Evolutionary conservation across 2,113 vertebrate species (phyloP), one percentile per base, ranked within the genome.

Genomic region (Hydropotes inermis): DNA sequence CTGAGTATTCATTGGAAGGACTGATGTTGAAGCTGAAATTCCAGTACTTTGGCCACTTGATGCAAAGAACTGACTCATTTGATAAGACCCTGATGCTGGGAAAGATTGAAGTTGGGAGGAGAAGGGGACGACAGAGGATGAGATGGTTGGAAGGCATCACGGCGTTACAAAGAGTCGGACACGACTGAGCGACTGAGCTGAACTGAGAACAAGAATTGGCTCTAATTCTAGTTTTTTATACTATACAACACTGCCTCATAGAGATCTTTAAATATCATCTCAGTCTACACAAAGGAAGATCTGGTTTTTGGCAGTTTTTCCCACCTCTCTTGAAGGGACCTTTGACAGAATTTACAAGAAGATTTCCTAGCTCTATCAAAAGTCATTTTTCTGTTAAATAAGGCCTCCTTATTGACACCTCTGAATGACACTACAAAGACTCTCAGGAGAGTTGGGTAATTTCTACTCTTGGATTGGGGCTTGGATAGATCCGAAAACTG

Each of bases 131-230:
- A 70, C 67, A 36, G 10, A 70, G 21, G 9, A 70, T 70, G n/a
- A 70, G 19, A 70, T 5, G 11, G 10, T 23, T 70, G 19, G 67
- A 12, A 12, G 19, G 67, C n/a, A 70, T 70, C 2, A 23, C n/a
- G 12, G 13, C 1, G 47, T 14, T 50, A 0, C 67, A 23, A 23
- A 70, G 64, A 70, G n/a, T 70, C 5, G 0, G 19, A 70, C n/a
- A 39, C 0, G 0, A 70, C 64, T 36, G 64, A 70, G n/a, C 0
- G 1, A 70, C 67, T 70, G 19, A 70, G 21, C 9, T 36, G n/a
- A 70, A 39, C 64, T 39, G 67, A 70, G 47, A 50, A 50, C 12
- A 50, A 50, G 47, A 50, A 50, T 14, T 14, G 47, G 47, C 47
- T 50, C 12, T 50, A 50, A 50, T 50, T 50, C 47, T 50, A 14